Evolutionary conservation across 1,140 invertebrate genomes (phyloP).

Genomic region (Anthonomus grandis): DNA sequence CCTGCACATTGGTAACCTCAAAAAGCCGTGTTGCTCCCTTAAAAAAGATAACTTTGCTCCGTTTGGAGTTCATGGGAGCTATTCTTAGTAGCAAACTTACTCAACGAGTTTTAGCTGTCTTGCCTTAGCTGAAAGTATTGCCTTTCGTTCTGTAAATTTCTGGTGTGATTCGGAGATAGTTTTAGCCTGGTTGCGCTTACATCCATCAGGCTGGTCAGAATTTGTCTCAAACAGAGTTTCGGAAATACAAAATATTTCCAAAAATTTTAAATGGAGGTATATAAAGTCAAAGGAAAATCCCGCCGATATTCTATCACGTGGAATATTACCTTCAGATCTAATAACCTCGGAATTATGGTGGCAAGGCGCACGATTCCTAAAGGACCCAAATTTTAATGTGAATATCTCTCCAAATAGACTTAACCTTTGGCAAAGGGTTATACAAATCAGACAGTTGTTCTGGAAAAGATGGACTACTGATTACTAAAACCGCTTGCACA

Average conservation of each 20-base stretch:
- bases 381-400: conserved; percentile 7
- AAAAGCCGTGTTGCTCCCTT: conserved; percentile 28
- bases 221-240: conserved; percentile 19
- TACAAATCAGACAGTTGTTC: conserved; percentile 25
- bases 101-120: not conserved
- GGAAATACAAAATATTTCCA: conserved; percentile 13
- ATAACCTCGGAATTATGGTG: conserved; percentile 38
- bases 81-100: conserved; percentile 16
- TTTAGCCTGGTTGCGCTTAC: conserved; percentile 1
- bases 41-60: conserved; percentile 23
- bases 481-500: conserved; percentile 30
- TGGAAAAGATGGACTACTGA: conserved; percentile 35
- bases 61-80: conserved; percentile 31
- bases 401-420: conserved; percentile 20
- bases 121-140: not conserved
- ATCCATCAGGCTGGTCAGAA: conserved; percentile 1
- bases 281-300: conserved; percentile 33
- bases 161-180: conserved; percentile 12
- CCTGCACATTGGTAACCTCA: conserved; percentile 1
- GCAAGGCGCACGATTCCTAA: conserved; percentile 10
- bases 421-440: conserved; percentile 5
- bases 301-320: conserved; percentile 37
- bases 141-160: not conserved
- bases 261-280: conserved; percentile 27
- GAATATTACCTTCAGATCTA: conserved; percentile 26